These are phyloP conservation scores for Thalassophryne amazonica DNA, from an alignment of 2,797 vertebrate species.

Conservation along the genomic window DNA sequence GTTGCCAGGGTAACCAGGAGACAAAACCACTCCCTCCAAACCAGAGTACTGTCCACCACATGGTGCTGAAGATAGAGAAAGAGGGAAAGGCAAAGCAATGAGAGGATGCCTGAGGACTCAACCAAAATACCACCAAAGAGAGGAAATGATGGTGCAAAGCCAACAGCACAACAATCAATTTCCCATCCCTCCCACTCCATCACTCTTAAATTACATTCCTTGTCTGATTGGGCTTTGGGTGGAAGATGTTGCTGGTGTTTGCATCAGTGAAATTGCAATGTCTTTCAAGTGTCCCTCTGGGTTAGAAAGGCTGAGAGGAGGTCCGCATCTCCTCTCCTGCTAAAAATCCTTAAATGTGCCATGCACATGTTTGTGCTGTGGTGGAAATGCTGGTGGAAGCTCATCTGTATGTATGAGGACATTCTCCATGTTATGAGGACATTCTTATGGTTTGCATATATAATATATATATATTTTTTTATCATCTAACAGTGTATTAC, in stretches of 20 bases:
- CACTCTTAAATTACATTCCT: conserved; percentile 79
- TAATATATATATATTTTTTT: too few relatives aligned
- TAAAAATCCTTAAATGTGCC: conserved; percentile 19
- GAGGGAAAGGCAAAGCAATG: conserved; percentile 2
- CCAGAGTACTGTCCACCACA: conserved; percentile 94
- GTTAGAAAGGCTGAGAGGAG: conserved; percentile 56
- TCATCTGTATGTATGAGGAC: too few relatives aligned
- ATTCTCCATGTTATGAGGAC: too few relatives aligned
- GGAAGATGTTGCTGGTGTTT: conserved; percentile 73
- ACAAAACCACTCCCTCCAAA: conserved; percentile 92
- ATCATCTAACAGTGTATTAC: too few relatives aligned
- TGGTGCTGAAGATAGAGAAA: conserved; percentile 79
- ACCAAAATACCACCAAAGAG: not conserved
- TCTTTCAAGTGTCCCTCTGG: conserved; percentile 75
- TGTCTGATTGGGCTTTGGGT: conserved; percentile 72
- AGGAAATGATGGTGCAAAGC: conserved; percentile 22
- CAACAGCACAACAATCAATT: conserved; percentile 49
- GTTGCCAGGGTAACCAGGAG: conserved; percentile 94
- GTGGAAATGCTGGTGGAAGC: not conserved
- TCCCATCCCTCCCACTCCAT: conserved; percentile 50
- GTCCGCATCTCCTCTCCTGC: conserved; percentile 21
- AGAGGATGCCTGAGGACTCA: conserved; percentile 25
- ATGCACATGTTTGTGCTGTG: not conserved
- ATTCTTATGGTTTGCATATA: too few relatives aligned
- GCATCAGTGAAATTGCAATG: conserved; percentile 74